phyloP scores from a whole-genome alignment of 2,888 invertebrate genomes.

The Heliconius sara region DNA sequence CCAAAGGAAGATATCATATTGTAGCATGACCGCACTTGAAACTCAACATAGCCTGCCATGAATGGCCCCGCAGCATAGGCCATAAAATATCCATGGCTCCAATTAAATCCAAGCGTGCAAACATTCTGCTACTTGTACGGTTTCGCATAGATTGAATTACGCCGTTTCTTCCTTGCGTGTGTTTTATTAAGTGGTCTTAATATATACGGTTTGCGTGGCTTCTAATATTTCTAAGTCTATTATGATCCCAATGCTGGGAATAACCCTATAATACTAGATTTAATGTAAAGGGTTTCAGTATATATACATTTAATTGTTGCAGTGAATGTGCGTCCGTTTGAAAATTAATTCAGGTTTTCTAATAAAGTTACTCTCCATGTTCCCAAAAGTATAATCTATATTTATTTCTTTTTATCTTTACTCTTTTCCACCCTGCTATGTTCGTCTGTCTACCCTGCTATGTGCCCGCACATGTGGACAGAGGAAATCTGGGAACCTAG shows the following conservation, averaged over 20 bases:
- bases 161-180: constrained; percentile 29
- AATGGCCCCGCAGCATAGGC: constrained; percentile 10
- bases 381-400: not conserved
- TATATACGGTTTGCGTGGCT: constrained; percentile 15
- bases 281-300: not conserved
- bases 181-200: constrained; percentile 28
- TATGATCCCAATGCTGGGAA: constrained; percentile 2
- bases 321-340: not conserved
- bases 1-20: not conserved
- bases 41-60: constrained; percentile 1
- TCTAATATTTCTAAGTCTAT: constrained; percentile 21
- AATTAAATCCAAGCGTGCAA: constrained; percentile 28
- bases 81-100: constrained; percentile 22
- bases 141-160: constrained; percentile 28
- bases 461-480: too few relatives aligned
- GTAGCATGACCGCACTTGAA: constrained; percentile 15
- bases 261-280: not conserved
- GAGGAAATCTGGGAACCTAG: too few relatives aligned
- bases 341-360: not conserved
- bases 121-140: constrained; percentile 18
- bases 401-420: too few relatives aligned
- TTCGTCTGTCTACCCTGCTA: too few relatives aligned
- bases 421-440: too few relatives aligned
- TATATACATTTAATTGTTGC: not conserved
- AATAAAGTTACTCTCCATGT: not conserved